Evolutionary conservation across 2,113 vertebrate species (phyloP).

Genomic region (Datnioides undecimradiatus): DNA sequence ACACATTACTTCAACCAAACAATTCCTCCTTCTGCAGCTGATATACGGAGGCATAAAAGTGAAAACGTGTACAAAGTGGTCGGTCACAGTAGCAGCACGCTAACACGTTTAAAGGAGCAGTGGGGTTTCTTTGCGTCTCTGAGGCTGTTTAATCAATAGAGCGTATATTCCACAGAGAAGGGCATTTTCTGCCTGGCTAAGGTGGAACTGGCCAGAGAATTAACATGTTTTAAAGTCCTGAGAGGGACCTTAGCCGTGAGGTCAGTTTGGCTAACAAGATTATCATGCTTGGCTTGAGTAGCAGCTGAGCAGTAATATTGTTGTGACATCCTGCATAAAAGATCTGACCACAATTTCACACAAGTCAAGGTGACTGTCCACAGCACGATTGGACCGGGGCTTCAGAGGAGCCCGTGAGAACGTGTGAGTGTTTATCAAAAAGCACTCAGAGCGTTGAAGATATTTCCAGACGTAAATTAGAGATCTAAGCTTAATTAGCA

Average conservation of each 20-base stretch:
- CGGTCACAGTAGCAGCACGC: neutral
- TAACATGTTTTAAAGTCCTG: constrained; percentile 64
- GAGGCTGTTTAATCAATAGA: constrained; percentile 40
- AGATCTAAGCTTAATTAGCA: neutral
- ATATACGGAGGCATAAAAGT: constrained; percentile 2
- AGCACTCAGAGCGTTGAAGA: neutral
- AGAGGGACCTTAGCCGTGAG: constrained; percentile 49
- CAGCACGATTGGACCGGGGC: neutral
- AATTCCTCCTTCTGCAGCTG: neutral
- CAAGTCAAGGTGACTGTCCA: constrained; percentile 48
- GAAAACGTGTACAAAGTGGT: neutral
- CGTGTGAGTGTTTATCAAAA: neutral
- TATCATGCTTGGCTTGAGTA: constrained; percentile 55
- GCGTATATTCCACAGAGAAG: constrained; percentile 24
- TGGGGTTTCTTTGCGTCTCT: constrained; percentile 11
- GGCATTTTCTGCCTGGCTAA: constrained; percentile 55
- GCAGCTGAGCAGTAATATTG: constrained; percentile 64
- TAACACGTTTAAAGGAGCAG: constrained; percentile 6
- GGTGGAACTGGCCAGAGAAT: constrained; percentile 55
- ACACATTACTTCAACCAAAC: neutral
- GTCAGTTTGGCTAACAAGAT: constrained; percentile 64
- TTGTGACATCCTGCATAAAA: constrained; percentile 60
- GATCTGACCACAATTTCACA: constrained; percentile 47
- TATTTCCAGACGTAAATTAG: neutral
- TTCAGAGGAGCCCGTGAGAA: neutral